phyloP scores from a whole-genome alignment of 1,140 invertebrate species.

The Trypoxylus dichotomus region DNA sequence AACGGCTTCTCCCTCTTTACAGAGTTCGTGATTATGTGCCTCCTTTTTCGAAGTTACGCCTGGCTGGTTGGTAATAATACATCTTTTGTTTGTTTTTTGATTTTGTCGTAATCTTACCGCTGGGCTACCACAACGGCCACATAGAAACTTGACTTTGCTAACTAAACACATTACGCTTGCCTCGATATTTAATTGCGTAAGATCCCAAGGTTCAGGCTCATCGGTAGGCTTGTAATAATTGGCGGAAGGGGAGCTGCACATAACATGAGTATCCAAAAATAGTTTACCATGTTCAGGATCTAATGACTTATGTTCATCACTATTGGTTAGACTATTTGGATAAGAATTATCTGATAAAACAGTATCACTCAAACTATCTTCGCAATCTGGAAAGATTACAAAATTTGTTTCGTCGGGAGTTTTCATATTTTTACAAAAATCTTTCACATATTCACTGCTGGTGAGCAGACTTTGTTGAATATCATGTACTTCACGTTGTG shows the following conservation, averaged over 20 bases:
- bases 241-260: constrained; percentile 76
- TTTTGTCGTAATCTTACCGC: constrained; percentile 63
- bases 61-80: constrained; percentile 43
- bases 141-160: constrained; percentile 77
- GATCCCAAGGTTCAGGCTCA: constrained; percentile 85
- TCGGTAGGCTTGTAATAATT: constrained; percentile 82
- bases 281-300: constrained; percentile 48
- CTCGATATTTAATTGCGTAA: constrained; percentile 87
- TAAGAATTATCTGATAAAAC: constrained; percentile 32
- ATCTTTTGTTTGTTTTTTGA: constrained; percentile 49
- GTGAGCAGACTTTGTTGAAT: constrained; percentile 40
- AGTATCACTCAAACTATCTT: constrained; percentile 38
- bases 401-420: constrained; percentile 53
- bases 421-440: constrained; percentile 48
- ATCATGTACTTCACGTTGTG: constrained; percentile 24
- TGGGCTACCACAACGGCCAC: constrained; percentile 71
- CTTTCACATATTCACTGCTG: constrained; percentile 49
- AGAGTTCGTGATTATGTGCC: constrained; percentile 14
- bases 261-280: constrained; percentile 72
- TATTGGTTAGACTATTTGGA: constrained; percentile 35
- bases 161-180: constrained; percentile 85
- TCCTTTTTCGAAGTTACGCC: constrained; percentile 37
- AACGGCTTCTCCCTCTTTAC: constrained; percentile 50
- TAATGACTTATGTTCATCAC: constrained; percentile 36
- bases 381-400: constrained; percentile 55